phyloP scores from a whole-genome alignment of 2,888 invertebrate genomes.

The Heterodera filipjevi region DNA sequence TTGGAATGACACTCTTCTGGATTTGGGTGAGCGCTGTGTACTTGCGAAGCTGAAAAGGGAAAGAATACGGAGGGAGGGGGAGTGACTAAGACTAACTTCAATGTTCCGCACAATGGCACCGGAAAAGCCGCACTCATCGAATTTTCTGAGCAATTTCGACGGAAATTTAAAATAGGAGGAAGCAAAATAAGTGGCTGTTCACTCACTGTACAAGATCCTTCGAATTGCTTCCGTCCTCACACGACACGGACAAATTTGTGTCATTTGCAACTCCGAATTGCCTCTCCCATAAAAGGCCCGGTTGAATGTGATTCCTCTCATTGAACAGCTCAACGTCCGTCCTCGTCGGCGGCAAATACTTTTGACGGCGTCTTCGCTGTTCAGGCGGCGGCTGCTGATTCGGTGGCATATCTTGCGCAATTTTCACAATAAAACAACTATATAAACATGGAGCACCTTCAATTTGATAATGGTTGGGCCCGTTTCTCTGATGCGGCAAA shows the following conservation, averaged over 20 bases:
- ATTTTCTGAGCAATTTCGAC: slow-evolving; percentile 25
- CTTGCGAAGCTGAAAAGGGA: slow-evolving; percentile 19
- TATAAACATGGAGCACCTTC: neutral
- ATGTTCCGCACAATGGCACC: slow-evolving; percentile 29
- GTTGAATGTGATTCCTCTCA: slow-evolving; percentile 21
- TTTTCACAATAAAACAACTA: neutral
- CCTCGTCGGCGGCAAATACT: slow-evolving; percentile 27
- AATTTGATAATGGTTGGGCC: neutral
- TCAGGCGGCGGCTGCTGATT: neutral
- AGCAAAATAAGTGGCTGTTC: slow-evolving; percentile 6
- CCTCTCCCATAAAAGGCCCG: slow-evolving; percentile 18
- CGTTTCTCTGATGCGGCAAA: neutral
- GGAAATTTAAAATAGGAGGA: neutral
- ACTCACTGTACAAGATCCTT: slow-evolving; percentile 6
- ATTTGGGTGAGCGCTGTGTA: slow-evolving; percentile 28
- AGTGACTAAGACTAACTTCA: neutral
- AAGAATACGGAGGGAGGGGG: neutral
- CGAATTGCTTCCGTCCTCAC: slow-evolving; percentile 14
- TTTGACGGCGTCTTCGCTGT: slow-evolving; percentile 27
- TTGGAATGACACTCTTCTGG: slow-evolving; percentile 33
- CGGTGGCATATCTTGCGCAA: neutral
- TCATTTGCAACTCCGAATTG: slow-evolving; percentile 19
- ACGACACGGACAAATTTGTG: slow-evolving; percentile 22
- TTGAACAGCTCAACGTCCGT: slow-evolving; percentile 31
- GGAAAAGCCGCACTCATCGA: slow-evolving; percentile 32